Evolutionary conservation across 1,140 invertebrate genomes (phyloP), one percentile per base, ranked within the genome.

Genomic region (Leptinotarsa defecta): DNA sequence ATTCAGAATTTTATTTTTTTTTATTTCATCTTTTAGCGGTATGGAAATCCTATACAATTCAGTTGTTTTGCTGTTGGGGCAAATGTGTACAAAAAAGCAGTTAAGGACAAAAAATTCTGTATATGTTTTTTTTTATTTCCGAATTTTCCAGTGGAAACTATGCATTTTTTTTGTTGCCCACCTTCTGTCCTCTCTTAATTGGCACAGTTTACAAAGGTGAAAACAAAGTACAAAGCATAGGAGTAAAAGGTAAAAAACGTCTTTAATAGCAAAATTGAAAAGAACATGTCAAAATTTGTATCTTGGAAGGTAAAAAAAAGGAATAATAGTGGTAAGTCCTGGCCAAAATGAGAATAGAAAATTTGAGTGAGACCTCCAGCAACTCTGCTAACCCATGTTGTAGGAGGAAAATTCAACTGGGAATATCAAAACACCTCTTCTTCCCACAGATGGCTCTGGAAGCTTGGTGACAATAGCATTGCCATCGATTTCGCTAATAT

Each of bases 311-410:
- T 61, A 61, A 27, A 27, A 27, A 27, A 27, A 27, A 27, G 24
- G 3, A 24, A 24, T 24, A 4, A 24, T 24, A 24, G 19, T 17
- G 57, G 15, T 15, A 62, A 62, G 57, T 62, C 13, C 57, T 62
- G 13, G 57, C 57, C 13, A 62, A 13, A 62, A 62, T 62, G 57
- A 62, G 2, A 62, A 62, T 62, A 62, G 57, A 62, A 62, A 62
- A 62, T 62, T 62, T 62, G 57, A 62, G 57, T 62, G 57, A 62
- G 57, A 62, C 57, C 13, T 62, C 13, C 13, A 62, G 57, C 57
- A 62, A 62, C 57, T 62, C 57, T 62, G 57, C 57, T 62, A 62
- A 62, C 57, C 15, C 57, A 62, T 62, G 20, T 62, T 62, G 57
- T 62, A 62, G 57, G 57, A 62, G 57, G 15, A 62, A 62, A 17